phyloP scores from a whole-genome alignment of 1,140 invertebrate species.

The Sarcophaga peregrina region DNA sequence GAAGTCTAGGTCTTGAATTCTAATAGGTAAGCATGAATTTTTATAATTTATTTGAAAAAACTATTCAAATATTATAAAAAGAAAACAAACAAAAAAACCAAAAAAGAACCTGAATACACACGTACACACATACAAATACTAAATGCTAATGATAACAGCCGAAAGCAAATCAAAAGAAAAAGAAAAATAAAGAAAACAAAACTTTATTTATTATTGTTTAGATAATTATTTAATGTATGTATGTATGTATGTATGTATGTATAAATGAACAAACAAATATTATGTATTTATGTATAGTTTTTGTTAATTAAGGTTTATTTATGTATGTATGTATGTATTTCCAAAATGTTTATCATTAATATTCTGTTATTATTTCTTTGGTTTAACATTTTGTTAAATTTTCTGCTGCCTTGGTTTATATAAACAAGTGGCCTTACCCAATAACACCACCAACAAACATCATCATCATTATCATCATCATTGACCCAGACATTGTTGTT shows the following conservation, averaged over 20 bases:
- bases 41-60: background rate
- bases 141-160: background rate
- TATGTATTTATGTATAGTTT: background rate
- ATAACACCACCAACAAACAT: slow-evolving; percentile 1
- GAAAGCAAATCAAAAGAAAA: background rate
- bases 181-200: no score
- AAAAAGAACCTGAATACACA: background rate
- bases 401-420: background rate
- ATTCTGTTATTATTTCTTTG: background rate
- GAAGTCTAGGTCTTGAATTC: slow-evolving; percentile 32
- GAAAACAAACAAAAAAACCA: background rate
- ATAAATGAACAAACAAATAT: background rate
- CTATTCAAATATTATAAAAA: background rate
- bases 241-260: slow-evolving; percentile 13
- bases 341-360: no score
- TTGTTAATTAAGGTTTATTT: background rate
- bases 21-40: slow-evolving; percentile 2
- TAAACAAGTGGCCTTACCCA: slow-evolving; percentile 34
- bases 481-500: slow-evolving; percentile 20
- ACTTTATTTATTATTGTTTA: no score
- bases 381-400: background rate
- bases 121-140: background rate
- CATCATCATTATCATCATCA: background rate
- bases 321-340: no score
- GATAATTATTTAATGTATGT: no score